A percentile compares a stretch with the other conserved stretches of the same genome.
Evolutionary conservation across 2,797 vertebrate species (phyloP).

Genomic region (Sciurus carolinensis): DNA sequence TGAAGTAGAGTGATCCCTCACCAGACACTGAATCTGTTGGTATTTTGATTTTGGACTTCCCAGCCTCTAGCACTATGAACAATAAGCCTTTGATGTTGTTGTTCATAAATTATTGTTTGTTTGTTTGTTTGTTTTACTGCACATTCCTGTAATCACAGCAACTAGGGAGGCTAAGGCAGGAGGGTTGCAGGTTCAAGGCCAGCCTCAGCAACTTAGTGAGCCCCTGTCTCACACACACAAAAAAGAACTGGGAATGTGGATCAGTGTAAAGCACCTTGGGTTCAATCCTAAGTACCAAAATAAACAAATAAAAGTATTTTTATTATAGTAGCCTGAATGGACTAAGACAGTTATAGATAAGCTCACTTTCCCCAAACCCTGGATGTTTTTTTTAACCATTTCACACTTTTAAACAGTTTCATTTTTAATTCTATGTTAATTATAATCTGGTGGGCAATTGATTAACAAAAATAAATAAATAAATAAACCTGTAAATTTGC

Average conservation of each 20-base stretch:
- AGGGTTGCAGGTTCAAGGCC: too few species aligned
- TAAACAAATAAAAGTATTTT: not conserved
- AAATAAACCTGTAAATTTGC: not conserved
- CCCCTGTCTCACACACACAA: too few species aligned
- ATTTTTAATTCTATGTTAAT: constrained; percentile 42
- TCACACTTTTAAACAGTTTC: not conserved
- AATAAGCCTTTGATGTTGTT: too few species aligned
- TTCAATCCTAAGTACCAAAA: too few species aligned
- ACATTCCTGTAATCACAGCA: too few species aligned
- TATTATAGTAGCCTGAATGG: not conserved
- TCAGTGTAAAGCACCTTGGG: too few species aligned
- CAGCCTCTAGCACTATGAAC: too few species aligned
- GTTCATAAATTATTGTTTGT: not conserved
- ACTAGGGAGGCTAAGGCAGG: too few species aligned
- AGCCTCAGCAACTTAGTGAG: too few species aligned
- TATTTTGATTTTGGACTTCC: too few species aligned
- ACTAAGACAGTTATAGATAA: not conserved
- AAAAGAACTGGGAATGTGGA: too few species aligned
- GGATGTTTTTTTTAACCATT: not conserved
- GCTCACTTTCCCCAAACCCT: not conserved
- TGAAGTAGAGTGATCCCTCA: not conserved
- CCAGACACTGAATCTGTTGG: not conserved
- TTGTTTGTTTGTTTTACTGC: too few species aligned
- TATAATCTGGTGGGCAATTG: not conserved
- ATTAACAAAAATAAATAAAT: constrained; percentile 26